These are phyloP conservation scores for Heteronetta atricapilla DNA, from an alignment of 2,113 vertebrate genomes.

Conservation along the genomic window DNA sequence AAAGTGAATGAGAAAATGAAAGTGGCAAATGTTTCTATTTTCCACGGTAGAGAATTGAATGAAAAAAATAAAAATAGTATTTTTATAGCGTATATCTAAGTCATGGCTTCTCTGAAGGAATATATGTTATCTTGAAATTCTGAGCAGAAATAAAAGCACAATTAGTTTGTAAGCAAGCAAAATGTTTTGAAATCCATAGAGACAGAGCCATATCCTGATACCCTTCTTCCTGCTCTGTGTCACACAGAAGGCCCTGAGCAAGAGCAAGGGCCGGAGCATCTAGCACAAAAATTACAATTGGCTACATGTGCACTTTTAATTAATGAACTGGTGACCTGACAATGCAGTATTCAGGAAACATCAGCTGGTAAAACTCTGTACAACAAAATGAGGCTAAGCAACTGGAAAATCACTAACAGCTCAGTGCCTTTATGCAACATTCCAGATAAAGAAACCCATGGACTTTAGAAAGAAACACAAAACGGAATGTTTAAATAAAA, in stretches of 20 bases:
- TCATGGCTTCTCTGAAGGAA: not conserved
- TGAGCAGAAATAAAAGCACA: not conserved
- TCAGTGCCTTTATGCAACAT: not conserved
- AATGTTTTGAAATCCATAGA: slow-evolving; percentile 7
- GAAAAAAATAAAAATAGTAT: not conserved
- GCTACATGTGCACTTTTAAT: slow-evolving; percentile 48
- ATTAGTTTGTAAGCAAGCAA: not conserved
- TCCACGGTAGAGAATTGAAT: not conserved
- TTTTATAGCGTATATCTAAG: not conserved
- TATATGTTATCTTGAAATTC: not conserved
- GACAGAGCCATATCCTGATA: not conserved
- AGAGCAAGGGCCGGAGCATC: not conserved
- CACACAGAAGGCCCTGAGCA: not conserved
- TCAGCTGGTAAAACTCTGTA: slow-evolving; percentile 45
- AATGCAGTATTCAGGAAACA: slow-evolving; percentile 15
- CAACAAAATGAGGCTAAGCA: slow-evolving; percentile 20
- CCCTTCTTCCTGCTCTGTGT: not conserved
- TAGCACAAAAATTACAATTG: slow-evolving; percentile 35
- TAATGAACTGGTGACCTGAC: slow-evolving; percentile 40
- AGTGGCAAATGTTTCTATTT: not conserved
- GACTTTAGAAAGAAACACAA: not conserved
- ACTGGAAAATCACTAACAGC: slow-evolving; percentile 42
- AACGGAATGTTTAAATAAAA: not conserved
- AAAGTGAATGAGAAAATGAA: not conserved
- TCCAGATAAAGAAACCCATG: not conserved